Base-by-base conservation (phyloP, 2,113 vertebrate species). In the Tychaedon coryphoeus region DNA sequence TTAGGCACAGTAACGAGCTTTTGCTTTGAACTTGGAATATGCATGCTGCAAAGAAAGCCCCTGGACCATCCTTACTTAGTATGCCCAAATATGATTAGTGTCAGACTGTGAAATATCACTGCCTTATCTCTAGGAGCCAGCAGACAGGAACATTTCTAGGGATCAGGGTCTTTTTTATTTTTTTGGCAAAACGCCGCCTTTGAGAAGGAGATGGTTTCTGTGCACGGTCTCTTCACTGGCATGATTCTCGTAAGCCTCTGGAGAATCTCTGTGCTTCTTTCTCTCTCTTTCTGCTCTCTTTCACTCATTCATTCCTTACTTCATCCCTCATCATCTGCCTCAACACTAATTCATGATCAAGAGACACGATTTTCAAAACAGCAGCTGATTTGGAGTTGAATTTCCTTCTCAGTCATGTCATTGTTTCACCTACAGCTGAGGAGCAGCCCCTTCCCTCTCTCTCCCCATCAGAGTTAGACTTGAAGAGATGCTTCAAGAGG, bases 21-120 rank as follows among this genome's bases (percentile, higher is more conserved):
- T 97, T 33, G 60, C 98, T 99, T 99, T 99, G 98, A 99, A 98
- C 98, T 98, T 94, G 94, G 97, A 98, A 98, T 97, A 97, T 95
- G 91, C 95, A 88, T 85, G 88, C 85, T 88, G 93, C 87, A 91
- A 95, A 98, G 92, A 98, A 95, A 97, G 96, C 92, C 78, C 96
- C 96, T 97, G 96, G 96, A 96, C 95, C 82, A 51, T 97, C 95
- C 95, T 95, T 92, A 97, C 94, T 98, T 98, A 98, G 98, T 97
- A 97, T 96, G 96, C 97, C 97, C 97, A 97, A 98, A 98, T 97
- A 97, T 97, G 98, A 98, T 98, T 98, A 98, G 97, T 97, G 97
- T 97, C 97, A 97, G 96, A 91, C 97, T 98, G 98, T 97, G 98
- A 99, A 98, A 98, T 98, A 98, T 98, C 96, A 48, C 95, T 96